These are phyloP conservation scores for Tragelaphus scriptus DNA, from an alignment of 2,113 vertebrate species.

Conservation along the genomic window DNA sequence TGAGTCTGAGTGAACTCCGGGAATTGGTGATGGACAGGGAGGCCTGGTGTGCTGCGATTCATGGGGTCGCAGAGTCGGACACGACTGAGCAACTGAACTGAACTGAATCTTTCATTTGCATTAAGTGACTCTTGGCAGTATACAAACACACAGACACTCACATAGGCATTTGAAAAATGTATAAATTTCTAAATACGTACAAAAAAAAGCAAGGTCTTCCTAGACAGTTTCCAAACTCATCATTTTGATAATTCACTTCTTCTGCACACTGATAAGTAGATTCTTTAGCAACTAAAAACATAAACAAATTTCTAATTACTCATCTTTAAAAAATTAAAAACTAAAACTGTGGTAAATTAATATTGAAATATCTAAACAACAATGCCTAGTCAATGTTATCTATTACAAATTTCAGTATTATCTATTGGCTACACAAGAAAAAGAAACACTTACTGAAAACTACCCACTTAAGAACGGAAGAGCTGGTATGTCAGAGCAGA, in stretches of 20 bases:
- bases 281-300: constrained; percentile 54
- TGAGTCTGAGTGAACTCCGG: no score
- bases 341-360: not conserved
- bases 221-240: constrained; percentile 73
- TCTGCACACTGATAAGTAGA: constrained; percentile 52
- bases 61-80: no score
- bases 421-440: not conserved
- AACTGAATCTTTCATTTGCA: not conserved
- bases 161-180: not conserved
- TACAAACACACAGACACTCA: not conserved
- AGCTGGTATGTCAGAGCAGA: not conserved
- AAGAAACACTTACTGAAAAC: not conserved
- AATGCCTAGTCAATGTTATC: not conserved
- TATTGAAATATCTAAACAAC: not conserved
- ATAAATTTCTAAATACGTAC: constrained; percentile 8
- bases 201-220: accelerated
- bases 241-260: constrained; percentile 70
- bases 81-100: no score
- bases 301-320: not conserved
- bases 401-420: not conserved
- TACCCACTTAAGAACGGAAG: not conserved
- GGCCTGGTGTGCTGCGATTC: no score
- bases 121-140: not conserved
- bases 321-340: not conserved
- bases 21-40: no score